A percentile compares a stretch with the other conserved stretches of the same genome.
phyloP scores from a whole-genome alignment of 2,888 invertebrate species.

The Mesorhabditis spiculigera region DNA sequence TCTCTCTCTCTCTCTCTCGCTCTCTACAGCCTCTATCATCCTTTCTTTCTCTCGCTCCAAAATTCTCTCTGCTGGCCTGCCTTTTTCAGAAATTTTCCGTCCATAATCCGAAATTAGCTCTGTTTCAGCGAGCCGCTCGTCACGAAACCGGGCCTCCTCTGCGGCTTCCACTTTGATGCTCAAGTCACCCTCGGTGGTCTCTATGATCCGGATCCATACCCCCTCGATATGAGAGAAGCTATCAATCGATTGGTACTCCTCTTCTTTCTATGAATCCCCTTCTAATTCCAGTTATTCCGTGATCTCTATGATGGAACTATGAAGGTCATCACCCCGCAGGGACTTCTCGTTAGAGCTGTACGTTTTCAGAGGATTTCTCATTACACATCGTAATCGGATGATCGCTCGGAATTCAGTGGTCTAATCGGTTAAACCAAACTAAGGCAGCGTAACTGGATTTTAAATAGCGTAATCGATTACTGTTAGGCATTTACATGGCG shows the following conservation, averaged over 20 bases:
- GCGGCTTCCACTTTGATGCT: background rate
- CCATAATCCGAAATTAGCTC: background rate
- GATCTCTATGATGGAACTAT: background rate
- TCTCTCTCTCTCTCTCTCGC: too few species aligned
- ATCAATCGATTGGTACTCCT: background rate
- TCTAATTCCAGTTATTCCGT: background rate
- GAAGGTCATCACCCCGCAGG: background rate
- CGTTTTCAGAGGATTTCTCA: background rate
- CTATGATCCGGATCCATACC: background rate
- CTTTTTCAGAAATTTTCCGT: too few species aligned
- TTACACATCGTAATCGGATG: too few species aligned
- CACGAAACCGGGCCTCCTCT: background rate
- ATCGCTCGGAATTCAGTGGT: too few species aligned
- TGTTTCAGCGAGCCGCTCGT: slow-evolving; percentile 1
- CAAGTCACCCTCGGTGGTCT: background rate
- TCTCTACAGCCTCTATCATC: too few species aligned
- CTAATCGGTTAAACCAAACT: too few species aligned
- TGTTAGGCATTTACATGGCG: too few species aligned
- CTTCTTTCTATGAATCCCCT: background rate
- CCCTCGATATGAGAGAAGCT: background rate
- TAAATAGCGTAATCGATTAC: too few species aligned
- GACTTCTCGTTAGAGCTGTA: background rate
- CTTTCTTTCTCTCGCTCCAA: too few species aligned
- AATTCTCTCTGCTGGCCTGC: too few species aligned
- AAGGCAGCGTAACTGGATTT: too few species aligned